These are phyloP conservation scores for Rousettus madagascariensis DNA, from an alignment of 2,797 vertebrate species.

Conservation along the genomic window DNA sequence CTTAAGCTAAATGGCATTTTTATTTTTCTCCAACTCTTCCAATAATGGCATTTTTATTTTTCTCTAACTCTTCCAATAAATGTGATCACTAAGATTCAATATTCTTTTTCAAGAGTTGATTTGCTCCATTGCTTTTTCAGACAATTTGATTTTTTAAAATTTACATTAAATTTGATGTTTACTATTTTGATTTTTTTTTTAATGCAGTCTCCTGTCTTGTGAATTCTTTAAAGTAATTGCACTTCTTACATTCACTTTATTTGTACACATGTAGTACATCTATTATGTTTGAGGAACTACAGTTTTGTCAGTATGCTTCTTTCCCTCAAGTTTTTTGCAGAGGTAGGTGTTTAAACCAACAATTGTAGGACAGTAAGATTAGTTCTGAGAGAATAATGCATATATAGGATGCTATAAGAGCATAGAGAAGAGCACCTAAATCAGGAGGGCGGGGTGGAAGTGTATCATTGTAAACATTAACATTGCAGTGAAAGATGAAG, in stretches of 20 bases:
- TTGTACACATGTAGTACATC: background rate
- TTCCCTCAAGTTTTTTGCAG: background rate
- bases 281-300: background rate
- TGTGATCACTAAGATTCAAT: constrained; percentile 35
- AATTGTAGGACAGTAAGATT: background rate
- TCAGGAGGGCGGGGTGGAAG: background rate
- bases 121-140: constrained; percentile 36
- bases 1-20: constrained; percentile 3
- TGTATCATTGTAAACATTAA: background rate
- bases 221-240: background rate
- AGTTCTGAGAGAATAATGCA: background rate
- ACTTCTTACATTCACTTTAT: background rate
- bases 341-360: background rate
- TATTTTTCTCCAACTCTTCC: constrained; percentile 29
- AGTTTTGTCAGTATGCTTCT: background rate
- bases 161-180: constrained; percentile 81
- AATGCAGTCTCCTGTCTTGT: constrained; percentile 56
- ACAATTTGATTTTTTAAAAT: constrained; percentile 47
- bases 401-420: background rate
- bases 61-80: constrained; percentile 33
- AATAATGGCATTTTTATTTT: constrained; percentile 53
- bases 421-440: background rate
- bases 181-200: constrained; percentile 60
- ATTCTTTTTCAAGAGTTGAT: constrained; percentile 61
- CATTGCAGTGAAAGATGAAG: background rate